phyloP scores from a whole-genome alignment of 2,797 vertebrate species.

The Ctenochaetus hawaiiensis region DNA sequence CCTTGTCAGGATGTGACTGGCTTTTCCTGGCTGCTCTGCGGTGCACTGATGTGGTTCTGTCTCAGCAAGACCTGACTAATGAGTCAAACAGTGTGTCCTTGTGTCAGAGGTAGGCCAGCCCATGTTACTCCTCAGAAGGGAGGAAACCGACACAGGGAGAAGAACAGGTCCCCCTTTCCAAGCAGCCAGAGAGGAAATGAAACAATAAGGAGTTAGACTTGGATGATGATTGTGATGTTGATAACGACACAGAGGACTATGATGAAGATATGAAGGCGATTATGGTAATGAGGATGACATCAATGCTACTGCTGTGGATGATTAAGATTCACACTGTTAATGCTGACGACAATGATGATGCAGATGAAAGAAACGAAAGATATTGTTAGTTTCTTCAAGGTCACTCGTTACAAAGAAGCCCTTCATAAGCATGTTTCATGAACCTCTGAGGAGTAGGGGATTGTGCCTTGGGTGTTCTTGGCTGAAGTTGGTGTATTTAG shows the following conservation, averaged over 20 bases:
- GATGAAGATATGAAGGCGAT: slow-evolving; percentile 27
- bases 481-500: slow-evolving; percentile 54
- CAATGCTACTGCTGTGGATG: slow-evolving; percentile 6
- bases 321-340: slow-evolving; percentile 37
- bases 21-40: not conserved
- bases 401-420: slow-evolving; percentile 26
- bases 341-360: slow-evolving; percentile 37
- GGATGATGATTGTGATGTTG: slow-evolving; percentile 8
- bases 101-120: slow-evolving; percentile 21
- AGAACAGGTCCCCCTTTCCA: slow-evolving; percentile 20
- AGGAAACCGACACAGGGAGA: slow-evolving; percentile 12
- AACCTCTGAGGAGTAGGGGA: slow-evolving; percentile 38
- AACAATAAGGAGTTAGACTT: slow-evolving; percentile 4
- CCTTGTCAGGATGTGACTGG: not conserved
- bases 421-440: slow-evolving; percentile 32
- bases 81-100: slow-evolving; percentile 46
- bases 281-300: slow-evolving; percentile 32
- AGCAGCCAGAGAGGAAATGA: not conserved
- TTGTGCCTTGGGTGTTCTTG: slow-evolving; percentile 46
- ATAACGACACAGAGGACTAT: slow-evolving; percentile 37
- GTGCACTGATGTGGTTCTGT: slow-evolving; percentile 34
- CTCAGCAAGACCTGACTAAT: slow-evolving; percentile 31
- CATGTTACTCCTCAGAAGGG: slow-evolving; percentile 20
- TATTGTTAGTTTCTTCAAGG: slow-evolving; percentile 29
- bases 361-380: slow-evolving; percentile 21